phyloP scores from a whole-genome alignment of 2,797 vertebrate genomes.

The Hyperoplus immaculatus region DNA sequence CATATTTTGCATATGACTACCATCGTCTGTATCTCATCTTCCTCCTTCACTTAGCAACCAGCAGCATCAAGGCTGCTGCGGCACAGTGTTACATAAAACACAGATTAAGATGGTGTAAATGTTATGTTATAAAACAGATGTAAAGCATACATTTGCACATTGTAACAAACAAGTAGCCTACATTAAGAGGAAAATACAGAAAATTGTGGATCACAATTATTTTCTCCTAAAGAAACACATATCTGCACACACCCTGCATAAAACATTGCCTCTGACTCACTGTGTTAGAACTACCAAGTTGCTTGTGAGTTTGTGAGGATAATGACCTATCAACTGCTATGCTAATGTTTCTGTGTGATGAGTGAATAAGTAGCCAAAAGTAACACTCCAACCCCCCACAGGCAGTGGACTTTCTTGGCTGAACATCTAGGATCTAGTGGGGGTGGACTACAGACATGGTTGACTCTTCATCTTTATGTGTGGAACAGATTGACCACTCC shows the following conservation, averaged over 20 bases:
- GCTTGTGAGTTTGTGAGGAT: conserved; percentile 43
- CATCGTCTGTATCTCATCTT: conserved; percentile 22
- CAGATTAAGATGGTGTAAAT: conserved; percentile 39
- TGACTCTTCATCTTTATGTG: conserved; percentile 34
- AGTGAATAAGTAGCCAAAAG: conserved; percentile 59
- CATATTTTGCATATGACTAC: conserved; percentile 41
- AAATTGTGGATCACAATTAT: conserved; percentile 1
- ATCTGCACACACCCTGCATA: conserved; percentile 28
- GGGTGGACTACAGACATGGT: conserved; percentile 39
- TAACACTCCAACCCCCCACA: conserved; percentile 48
- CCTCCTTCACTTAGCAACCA: conserved; percentile 61
- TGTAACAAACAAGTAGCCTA: conserved; percentile 5
- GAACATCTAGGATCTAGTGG: conserved; percentile 50
- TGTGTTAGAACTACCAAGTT: conserved; percentile 26
- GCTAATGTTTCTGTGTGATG: conserved; percentile 58
- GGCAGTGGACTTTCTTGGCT: conserved; percentile 57
- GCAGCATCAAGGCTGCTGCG: conserved; percentile 35
- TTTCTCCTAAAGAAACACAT: conserved; percentile 22
- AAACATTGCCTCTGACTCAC: conserved; percentile 64
- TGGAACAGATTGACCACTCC: conserved; percentile 20
- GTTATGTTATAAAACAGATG: conserved; percentile 47
- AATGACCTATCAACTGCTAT: conserved; percentile 54
- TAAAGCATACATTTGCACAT: conserved; percentile 15
- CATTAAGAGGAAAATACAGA: too few relatives aligned
- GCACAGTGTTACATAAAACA: conserved; percentile 61